phyloP scores from a whole-genome alignment of 2,797 vertebrate species.

The Falco cherrug region DNA sequence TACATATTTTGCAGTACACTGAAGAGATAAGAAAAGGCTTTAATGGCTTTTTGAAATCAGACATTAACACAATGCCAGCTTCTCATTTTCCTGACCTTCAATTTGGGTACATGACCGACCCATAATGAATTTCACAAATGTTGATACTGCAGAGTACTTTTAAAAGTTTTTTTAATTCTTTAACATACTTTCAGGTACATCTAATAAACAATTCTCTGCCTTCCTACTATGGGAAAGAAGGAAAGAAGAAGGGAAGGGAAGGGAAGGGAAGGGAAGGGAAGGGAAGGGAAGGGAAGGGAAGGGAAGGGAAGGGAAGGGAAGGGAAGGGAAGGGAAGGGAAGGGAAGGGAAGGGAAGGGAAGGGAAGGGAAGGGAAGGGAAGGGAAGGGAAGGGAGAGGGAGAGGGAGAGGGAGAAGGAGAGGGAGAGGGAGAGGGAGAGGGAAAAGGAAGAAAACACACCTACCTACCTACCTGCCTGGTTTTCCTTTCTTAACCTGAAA shows the following conservation, averaged over 20 bases:
- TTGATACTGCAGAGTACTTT: background rate
- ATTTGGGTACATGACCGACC: background rate
- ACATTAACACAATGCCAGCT: background rate
- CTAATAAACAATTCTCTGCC: background rate
- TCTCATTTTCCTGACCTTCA: background rate
- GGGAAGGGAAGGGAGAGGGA: too few species aligned
- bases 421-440: background rate
- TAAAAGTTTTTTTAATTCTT: background rate
- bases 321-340: too few species aligned
- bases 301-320: too few species aligned
- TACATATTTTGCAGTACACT: background rate
- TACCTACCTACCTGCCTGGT: background rate
- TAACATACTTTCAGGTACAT: background rate
- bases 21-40: background rate
- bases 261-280: too few species aligned
- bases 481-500: constrained; percentile 25
- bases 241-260: too few species aligned
- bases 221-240: background rate
- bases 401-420: too few species aligned
- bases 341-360: too few species aligned
- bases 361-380: too few species aligned
- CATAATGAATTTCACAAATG: background rate
- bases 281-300: too few species aligned
- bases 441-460: background rate
- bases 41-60: constrained; percentile 9